phyloP scores from a whole-genome alignment of 2,888 invertebrate genomes.

The Trachelus stipa region DNA sequence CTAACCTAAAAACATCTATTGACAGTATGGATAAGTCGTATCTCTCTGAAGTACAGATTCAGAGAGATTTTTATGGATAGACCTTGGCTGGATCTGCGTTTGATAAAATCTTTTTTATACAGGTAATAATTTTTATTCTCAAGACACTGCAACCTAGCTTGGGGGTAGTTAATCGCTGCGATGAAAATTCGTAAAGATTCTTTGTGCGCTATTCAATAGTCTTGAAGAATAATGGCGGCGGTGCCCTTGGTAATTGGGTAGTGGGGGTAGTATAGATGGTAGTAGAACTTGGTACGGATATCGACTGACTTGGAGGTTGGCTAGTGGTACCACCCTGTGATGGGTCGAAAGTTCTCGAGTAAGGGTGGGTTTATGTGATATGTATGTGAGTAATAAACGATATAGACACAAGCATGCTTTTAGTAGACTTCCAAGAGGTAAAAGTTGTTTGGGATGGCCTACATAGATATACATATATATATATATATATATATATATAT shows the following conservation, averaged over 20 bases:
- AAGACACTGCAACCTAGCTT: neutral
- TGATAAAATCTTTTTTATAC: no score
- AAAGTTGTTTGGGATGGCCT: neutral
- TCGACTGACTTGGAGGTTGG: constrained; percentile 32
- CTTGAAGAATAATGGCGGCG: neutral
- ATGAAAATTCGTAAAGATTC: neutral
- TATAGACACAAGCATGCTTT: neutral
- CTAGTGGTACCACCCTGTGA: constrained; percentile 53
- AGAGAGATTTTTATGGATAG: no score
- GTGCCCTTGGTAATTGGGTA: neutral
- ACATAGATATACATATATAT: neutral
- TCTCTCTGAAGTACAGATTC: no score
- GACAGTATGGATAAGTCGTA: no score
- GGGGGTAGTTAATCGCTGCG: neutral
- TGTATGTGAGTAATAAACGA: constrained; percentile 17
- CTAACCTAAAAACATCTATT: no score
- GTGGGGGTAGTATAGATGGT: neutral
- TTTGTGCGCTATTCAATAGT: neutral
- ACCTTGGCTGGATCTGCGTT: no score
- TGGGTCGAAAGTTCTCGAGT: constrained; percentile 41
- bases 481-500: no score
- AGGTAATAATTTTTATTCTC: neutral
- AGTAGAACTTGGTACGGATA: constrained; percentile 32
- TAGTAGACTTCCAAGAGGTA: neutral
- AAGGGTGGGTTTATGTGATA: constrained; percentile 17